Conservation (phyloP, 2,113 vertebrate species). For the Artemisiospiza belli region DNA sequence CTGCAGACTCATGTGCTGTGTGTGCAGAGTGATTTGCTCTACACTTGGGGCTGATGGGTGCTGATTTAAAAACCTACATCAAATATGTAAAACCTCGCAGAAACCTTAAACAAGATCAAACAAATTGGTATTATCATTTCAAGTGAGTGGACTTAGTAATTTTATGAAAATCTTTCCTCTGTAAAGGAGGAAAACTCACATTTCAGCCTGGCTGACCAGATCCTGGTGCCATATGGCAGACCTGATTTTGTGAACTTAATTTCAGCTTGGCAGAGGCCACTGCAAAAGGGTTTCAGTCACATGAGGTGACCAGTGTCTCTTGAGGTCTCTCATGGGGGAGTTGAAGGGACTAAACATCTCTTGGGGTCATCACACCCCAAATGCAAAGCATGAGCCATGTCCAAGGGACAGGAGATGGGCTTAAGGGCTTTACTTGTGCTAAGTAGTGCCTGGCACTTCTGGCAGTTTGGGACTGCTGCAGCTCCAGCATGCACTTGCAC, state of each 20-base stretch:
- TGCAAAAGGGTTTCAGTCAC: background rate
- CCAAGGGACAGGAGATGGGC: background rate
- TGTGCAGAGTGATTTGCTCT: background rate
- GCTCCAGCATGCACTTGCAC: background rate
- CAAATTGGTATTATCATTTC: background rate
- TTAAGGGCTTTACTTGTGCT: background rate
- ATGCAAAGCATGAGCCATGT: background rate
- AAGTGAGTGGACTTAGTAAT: background rate
- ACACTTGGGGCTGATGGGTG: background rate
- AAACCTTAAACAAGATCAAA: background rate
- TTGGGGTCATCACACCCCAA: background rate
- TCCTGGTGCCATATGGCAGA: background rate
- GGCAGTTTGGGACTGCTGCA: background rate
- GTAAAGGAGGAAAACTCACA: background rate
- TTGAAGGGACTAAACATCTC: background rate
- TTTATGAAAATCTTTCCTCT: background rate
- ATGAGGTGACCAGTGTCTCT: background rate
- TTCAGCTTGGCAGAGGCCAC: background rate
- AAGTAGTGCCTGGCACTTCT: background rate
- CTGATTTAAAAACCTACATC: background rate
- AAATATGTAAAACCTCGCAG: background rate
- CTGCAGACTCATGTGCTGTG: background rate
- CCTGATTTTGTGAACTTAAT: constrained; percentile 1
- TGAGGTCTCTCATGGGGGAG: background rate
- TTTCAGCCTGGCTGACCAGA: background rate